Evolutionary conservation across 2,888 invertebrate genomes (phyloP).

Genomic region (Cryptus viduatorius): DNA sequence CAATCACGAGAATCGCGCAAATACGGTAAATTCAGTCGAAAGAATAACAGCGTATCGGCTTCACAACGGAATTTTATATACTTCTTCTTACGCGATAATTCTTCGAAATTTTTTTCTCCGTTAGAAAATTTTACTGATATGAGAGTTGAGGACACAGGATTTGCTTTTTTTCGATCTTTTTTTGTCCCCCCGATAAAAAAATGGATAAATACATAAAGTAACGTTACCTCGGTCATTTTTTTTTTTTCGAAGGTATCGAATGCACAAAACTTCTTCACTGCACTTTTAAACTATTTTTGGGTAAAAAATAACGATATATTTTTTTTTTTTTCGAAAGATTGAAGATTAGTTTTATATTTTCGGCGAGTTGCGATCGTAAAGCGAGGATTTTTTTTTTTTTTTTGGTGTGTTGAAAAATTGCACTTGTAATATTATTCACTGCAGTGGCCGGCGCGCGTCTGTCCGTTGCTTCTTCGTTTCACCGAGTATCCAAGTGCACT

Average conservation of each 20-base stretch:
- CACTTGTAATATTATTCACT: constrained; percentile 12
- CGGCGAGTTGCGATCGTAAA: not conserved
- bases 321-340: not conserved
- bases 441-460: constrained; percentile 41
- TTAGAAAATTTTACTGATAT: no score
- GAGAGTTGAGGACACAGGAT: no score
- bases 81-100: not conserved
- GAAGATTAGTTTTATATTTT: not conserved
- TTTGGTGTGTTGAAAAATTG: not conserved
- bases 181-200: not conserved
- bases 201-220: not conserved
- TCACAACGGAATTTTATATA: not conserved
- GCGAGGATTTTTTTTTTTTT: not conserved
- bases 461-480: constrained; percentile 55
- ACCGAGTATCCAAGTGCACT: constrained; percentile 65
- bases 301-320: not conserved
- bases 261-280: constrained; percentile 29
- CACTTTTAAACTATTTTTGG: constrained; percentile 18
- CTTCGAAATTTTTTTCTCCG: not conserved
- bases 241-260: constrained; percentile 13
- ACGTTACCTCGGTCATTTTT: constrained; percentile 54
- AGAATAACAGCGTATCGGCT: constrained; percentile 7
- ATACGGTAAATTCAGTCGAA: constrained; percentile 22
- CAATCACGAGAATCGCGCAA: not conserved
- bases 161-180: not conserved